These are phyloP conservation scores for Cyaniris semiargus DNA, from an alignment of 2,888 invertebrate species.

Conservation along the genomic window DNA sequence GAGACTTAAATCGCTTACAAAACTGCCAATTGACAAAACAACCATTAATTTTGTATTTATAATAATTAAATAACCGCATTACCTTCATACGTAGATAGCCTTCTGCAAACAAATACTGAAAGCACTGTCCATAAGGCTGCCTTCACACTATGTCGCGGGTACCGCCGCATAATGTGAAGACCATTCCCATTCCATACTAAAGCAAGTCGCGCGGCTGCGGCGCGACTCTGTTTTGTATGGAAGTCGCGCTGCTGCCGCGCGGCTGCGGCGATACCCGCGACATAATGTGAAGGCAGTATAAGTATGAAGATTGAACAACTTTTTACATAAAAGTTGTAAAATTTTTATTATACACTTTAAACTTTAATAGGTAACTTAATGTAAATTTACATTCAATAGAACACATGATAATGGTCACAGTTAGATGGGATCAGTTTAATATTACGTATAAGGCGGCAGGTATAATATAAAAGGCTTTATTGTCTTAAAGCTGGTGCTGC, in stretches of 20 bases:
- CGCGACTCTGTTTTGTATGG: no score
- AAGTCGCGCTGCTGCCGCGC: no score
- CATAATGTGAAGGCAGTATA: no score
- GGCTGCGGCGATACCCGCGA: no score
- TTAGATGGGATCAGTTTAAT: neutral
- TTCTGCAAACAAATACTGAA: neutral
- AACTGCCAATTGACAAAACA: neutral
- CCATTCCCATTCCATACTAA: no score
- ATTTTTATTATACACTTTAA: neutral
- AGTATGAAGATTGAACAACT: neutral
- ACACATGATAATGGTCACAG: neutral
- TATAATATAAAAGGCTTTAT: neutral
- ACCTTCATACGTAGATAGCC: neutral
- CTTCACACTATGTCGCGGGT: no score
- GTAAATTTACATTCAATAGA: neutral
- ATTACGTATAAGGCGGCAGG: neutral
- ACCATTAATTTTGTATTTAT: neutral
- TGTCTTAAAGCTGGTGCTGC: no score
- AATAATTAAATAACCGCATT: neutral
- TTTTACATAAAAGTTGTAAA: neutral
- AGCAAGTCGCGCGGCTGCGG: no score
- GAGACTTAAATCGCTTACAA: neutral
- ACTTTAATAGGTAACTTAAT: neutral
- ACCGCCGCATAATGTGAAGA: no score
- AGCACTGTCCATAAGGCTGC: neutral